Base-by-base conservation (phyloP, 2,797 vertebrate genomes). In the Brachymystax lenok region DNA sequence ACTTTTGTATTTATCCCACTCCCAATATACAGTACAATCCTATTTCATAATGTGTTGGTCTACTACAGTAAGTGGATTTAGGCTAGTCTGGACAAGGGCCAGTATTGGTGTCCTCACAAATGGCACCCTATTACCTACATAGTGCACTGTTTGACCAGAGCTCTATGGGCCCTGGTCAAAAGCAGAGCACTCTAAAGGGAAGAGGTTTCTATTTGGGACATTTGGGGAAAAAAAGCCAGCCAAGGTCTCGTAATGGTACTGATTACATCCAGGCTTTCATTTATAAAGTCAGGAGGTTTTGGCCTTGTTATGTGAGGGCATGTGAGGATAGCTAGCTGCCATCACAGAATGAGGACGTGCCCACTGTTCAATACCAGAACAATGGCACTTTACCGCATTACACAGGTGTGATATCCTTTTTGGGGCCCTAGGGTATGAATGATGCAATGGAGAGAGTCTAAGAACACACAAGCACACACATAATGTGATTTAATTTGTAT, bases 301-400 rank as follows among this genome's bases (percentile, higher is more conserved):
- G 86, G 87, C 86, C 72, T 76, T 35, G 19, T 77, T 40, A 59
- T 59, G 56, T 59, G 54, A 59, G 54, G 54, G 54, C 54, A 59
- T 19, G 19, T 59, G 19, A n/a, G 54, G n/a, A 21, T 59, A 59
- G 56, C n/a, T 19, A 59, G 56, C n/a, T 59, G 19, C n/a, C 56
- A 59, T 59, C 19, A 6, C 19, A 59, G n/a, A n/a, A n/a, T 7
- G 19, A 59, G 56, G n/a, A 59, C 19, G 19, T 6, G 56, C 19
- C n/a, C n/a, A 59, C 19, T 64, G 24, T 64, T 64, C 24, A 64
- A 27, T 64, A 64, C 4, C 61, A 64, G 61, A 13, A 12, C 24
- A 28, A 64, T 24, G 61, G 24, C 21, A 24, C 24, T 28, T 64
- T 28, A 64, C 10, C 12, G 5, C 61, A 64, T 61, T 46, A 46